These are phyloP conservation scores for Spodoptera litura DNA, from an alignment of 1,140 invertebrate species.

Conservation along the genomic window DNA sequence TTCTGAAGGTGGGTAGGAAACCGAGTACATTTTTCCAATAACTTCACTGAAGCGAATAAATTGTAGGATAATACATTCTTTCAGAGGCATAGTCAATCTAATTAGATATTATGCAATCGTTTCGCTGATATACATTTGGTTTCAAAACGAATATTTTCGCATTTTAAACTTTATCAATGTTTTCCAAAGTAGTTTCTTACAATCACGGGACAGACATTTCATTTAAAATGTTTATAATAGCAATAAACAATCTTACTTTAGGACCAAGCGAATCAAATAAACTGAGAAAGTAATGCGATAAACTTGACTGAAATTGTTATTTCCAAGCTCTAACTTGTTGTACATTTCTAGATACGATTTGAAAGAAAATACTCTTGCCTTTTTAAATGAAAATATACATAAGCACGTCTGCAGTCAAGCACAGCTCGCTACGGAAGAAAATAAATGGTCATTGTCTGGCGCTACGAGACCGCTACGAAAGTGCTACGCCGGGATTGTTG, in stretches of 20 bases:
- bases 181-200: no score
- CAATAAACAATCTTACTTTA: no score
- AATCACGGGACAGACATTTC: no score
- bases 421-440: not conserved
- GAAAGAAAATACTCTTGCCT: no score
- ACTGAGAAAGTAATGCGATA: not conserved
- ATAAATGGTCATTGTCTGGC: conserved; percentile 25
- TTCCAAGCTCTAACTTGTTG: not conserved
- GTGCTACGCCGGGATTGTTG: conserved; percentile 9
- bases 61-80: not conserved
- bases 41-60: not conserved
- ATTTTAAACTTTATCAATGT: no score
- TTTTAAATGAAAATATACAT: not conserved
- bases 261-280: not conserved
- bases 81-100: not conserved
- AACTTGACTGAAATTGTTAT: conserved; percentile 21
- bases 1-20: conserved; percentile 3
- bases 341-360: no score
- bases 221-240: no score
- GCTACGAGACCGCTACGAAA: conserved; percentile 20
- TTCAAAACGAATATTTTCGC: no score
- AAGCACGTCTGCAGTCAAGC: not conserved
- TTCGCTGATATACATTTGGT: no score
- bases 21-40: not conserved
- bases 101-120: no score